Percentiles rank a stretch among this genome's conserved stretches.
phyloP scores from a whole-genome alignment of 1,140 invertebrate genomes.

The Nephila pilipes region DNA sequence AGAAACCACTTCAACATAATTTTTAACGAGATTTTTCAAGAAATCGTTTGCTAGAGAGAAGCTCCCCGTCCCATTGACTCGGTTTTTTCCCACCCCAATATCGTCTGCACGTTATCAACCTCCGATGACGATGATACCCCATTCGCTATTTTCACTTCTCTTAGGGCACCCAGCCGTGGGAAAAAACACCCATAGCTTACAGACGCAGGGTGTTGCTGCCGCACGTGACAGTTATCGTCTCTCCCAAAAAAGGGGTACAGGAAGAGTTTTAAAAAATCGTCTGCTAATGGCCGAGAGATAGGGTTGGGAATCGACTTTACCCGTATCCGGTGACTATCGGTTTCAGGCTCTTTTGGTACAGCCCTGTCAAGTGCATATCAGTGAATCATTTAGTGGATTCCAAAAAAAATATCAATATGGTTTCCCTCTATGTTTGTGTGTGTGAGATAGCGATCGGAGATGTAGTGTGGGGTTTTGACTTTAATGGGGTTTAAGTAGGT shows the following conservation, averaged over 20 bases:
- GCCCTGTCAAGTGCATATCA: neutral
- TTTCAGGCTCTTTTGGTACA: neutral
- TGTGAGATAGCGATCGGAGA: neutral
- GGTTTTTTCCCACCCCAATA: neutral
- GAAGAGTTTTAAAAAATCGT: slow-evolving; percentile 70
- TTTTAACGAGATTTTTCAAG: neutral
- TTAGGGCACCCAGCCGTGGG: slow-evolving; percentile 46
- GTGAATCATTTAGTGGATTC: slow-evolving; percentile 53
- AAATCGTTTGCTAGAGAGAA: neutral
- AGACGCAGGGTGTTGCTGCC: slow-evolving; percentile 15
- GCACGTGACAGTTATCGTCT: slow-evolving; percentile 66
- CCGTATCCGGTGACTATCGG: slow-evolving; percentile 66
- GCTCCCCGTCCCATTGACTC: neutral
- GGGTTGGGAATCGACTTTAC: slow-evolving; percentile 58
- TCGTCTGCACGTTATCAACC: neutral
- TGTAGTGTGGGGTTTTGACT: neutral
- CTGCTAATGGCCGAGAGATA: slow-evolving; percentile 43
- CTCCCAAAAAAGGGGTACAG: slow-evolving; percentile 50
- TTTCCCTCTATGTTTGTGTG: slow-evolving; percentile 22
- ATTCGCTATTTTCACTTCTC: slow-evolving; percentile 40
- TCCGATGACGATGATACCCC: neutral
- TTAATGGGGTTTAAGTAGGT: neutral
- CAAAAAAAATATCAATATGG: slow-evolving; percentile 23
- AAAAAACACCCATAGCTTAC: neutral
- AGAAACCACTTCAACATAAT: too few relatives aligned